Conservation (phyloP, 2,113 vertebrate genomes). For the Capreolus pygargus region DNA sequence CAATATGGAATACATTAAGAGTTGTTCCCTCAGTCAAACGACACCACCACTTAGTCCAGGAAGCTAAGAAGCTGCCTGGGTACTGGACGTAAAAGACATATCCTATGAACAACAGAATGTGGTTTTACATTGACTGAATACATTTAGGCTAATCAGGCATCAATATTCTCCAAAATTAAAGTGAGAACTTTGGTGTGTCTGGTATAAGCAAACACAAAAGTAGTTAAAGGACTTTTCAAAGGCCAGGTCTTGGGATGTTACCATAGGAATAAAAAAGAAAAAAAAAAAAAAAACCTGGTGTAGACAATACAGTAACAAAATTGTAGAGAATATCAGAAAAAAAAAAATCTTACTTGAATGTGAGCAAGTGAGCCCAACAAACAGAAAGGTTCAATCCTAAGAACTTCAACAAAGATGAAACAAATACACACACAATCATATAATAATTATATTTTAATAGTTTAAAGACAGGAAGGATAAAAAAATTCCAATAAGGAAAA, state of each 20-base stretch:
- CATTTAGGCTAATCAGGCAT: not conserved
- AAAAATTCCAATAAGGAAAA: not conserved
- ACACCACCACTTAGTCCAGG: not conserved
- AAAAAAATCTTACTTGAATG: not conserved
- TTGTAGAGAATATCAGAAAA: not conserved
- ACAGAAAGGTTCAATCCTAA: not conserved
- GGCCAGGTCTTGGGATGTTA: not conserved
- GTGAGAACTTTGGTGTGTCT: not conserved
- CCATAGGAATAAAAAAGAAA: not conserved
- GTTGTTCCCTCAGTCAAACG: no score
- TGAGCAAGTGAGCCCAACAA: not conserved
- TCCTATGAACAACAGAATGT: not conserved
- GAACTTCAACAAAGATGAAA: not conserved
- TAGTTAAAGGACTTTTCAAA: not conserved
- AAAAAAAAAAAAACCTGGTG: not conserved
- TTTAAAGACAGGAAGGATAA: not conserved
- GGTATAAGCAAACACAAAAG: not conserved
- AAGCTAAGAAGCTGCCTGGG: not conserved
- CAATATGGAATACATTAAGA: not conserved
- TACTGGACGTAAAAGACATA: not conserved
- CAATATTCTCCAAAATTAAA: not conserved
- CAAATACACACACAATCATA: not conserved
- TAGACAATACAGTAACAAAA: not conserved
- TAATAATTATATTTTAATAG: not conserved
- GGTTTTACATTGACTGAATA: not conserved